Conservation (phyloP, 2,113 vertebrate species). For the human region DNA sequence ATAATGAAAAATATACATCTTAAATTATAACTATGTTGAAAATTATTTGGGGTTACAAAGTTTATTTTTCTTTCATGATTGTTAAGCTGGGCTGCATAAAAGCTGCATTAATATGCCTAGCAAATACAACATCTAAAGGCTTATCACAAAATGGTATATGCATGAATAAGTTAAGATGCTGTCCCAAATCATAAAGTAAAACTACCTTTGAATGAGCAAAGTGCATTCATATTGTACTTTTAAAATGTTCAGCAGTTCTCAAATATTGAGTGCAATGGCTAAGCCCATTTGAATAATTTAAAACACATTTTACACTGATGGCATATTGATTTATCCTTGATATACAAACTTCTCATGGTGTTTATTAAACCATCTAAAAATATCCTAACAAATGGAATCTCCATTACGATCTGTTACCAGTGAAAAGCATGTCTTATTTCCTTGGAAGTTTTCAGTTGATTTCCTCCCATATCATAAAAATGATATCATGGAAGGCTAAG, state of each 20-base stretch:
- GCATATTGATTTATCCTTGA: constrained; percentile 74
- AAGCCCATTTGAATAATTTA: constrained; percentile 78
- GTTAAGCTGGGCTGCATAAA: constrained; percentile 32
- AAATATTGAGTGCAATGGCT: constrained; percentile 67
- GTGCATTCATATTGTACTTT: constrained; percentile 72
- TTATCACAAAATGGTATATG: constrained; percentile 59
- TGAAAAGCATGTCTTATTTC: constrained; percentile 70
- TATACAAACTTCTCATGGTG: constrained; percentile 65
- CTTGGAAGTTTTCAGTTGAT: constrained; percentile 68
- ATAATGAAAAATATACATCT: constrained; percentile 2
- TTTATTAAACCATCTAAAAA: constrained; percentile 79
- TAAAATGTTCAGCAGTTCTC: constrained; percentile 67
- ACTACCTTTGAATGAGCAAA: constrained; percentile 78
- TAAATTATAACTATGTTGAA: background rate
- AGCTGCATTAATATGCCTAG: constrained; percentile 38
- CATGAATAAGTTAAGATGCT: constrained; percentile 69
- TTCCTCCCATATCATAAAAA: constrained; percentile 73
- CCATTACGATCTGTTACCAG: constrained; percentile 62
- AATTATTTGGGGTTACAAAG: constrained; percentile 4
- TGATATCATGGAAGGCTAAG: constrained; percentile 20
- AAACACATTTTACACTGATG: constrained; percentile 73
- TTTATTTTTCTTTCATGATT: constrained; percentile 56
- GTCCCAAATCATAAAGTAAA: constrained; percentile 77
- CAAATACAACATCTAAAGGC: constrained; percentile 55
- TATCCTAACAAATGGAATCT: constrained; percentile 71